Evolutionary conservation across 2,113 vertebrate genomes (phyloP), one percentile per base, ranked within the genome.

Genomic region (Mormoops blainvillei): DNA sequence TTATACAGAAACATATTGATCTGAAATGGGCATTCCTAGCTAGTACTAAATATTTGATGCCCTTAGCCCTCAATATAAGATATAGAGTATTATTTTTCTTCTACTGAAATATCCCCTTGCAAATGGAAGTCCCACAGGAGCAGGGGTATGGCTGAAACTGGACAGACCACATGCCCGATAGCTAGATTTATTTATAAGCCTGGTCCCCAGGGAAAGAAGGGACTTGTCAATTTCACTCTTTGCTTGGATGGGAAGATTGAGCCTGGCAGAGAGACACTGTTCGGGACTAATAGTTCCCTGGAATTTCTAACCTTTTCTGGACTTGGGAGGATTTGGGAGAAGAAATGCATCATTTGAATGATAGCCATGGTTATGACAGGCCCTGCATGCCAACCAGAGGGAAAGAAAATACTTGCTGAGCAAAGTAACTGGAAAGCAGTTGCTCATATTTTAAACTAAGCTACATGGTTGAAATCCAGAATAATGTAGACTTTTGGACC

Each of bases 331-430:
- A 90, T 45, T 76, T 0, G 26, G 84, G 84, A 97, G 92, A 94
- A 97, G 96, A 85, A 96, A 96, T 83, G 90, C 82, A 94, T 91
- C 91, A 61, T 83, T 83, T 94, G 97, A 97, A 96, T 71, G 78
- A 91, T 82, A 54, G 68, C 96, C 94, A 93, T 63, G 86, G 88
- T 94, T 95, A 95, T 5, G 4, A 78, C 71, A 97, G 80, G 82
- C 68, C 85, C 61, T 20, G 19, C 82, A 70, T 95, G 97, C 94
- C 96, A 96, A 95, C 91, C 91, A 87, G 54, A 88, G 83, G 89
- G 96, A 97, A 96, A 96, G 94, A 94, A 97, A 97, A 97, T 97
- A 97, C 93, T 97, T 94, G 89, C 95, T 94, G 56, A 97, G 94
- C 89, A 94, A 92, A 97, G 93, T 95, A 95, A 93, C 94, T 95